Percentiles rank a stretch among this genome's conserved stretches.
These are phyloP conservation scores for Cheilinus undulatus DNA, from an alignment of 2,113 vertebrate genomes.

Conservation along the genomic window DNA sequence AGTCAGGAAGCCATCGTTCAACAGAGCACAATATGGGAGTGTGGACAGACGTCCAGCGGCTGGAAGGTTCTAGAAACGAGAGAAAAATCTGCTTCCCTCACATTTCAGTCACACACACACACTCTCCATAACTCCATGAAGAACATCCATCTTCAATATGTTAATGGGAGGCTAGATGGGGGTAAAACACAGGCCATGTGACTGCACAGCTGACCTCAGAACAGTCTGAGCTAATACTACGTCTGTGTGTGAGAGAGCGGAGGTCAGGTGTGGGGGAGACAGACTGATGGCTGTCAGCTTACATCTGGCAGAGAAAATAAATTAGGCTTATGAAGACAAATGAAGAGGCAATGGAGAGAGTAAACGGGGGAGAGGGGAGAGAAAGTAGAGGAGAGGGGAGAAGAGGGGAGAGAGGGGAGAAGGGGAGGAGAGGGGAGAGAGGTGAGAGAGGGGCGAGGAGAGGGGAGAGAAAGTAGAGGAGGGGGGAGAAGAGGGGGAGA, in stretches of 20 bases:
- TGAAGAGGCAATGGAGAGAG: conserved; percentile 85
- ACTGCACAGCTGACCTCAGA: conserved; percentile 91
- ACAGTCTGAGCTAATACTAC: conserved; percentile 79
- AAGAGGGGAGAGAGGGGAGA: no score
- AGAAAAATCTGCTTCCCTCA: conserved; percentile 86
- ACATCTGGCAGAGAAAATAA: conserved; percentile 98
- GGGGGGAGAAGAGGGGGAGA: no score
- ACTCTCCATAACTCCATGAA: conserved; percentile 98
- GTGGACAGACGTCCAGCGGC: conserved; percentile 78
- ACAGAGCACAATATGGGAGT: conserved; percentile 80
- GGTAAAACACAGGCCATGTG: conserved; percentile 95
- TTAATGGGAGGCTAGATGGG: conserved; percentile 94
- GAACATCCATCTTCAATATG: conserved; percentile 99
- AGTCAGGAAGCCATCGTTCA: conserved; percentile 82
- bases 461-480: no score
- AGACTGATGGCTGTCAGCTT: conserved; percentile 99
- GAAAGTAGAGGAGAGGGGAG: no score
- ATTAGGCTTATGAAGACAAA: conserved; percentile 99
- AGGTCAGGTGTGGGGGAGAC: conserved; percentile 73
- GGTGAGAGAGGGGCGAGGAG: no score
- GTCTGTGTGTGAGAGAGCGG: conserved; percentile 39
- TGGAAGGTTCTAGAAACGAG: conserved; percentile 79
- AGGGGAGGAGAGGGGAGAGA: no score
- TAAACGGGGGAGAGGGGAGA: conserved; percentile 53
- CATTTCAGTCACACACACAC: conserved; percentile 90